Evolutionary conservation across 2,888 invertebrate genomes (phyloP), one percentile per base, ranked within the genome.

Genomic region (Timema podura): DNA sequence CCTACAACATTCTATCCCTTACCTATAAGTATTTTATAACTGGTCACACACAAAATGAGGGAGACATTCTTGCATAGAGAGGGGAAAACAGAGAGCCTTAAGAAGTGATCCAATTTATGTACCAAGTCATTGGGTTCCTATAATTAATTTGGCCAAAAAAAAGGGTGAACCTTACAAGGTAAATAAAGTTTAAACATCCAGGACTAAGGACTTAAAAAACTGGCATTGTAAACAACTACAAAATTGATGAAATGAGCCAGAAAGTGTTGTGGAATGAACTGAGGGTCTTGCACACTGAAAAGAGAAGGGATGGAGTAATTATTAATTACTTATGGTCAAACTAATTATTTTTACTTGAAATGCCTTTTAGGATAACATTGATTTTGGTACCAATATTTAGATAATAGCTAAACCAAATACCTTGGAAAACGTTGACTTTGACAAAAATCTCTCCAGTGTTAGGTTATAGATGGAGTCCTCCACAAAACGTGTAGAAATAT

Each of bases 1-100:
- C 54, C 15, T 68, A 66, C 16, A 67, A 69, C 61, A 65, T 73
- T 61, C 51, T 66, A 15, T 68, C 64, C n/a, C 70, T 73, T 68
- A 70, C 67, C 46, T 71, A 72, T 30, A 68, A 68, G 61, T 68
- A 59, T 59, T 47, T 61, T 30, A 64, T 68, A n/a, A 48, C 64
- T 13, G 68, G 68, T 9, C 68, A 68, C 15, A 68, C n/a, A n/a
- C n/a, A n/a, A n/a, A n/a, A n/a, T n/a, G n/a, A n/a, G n/a, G n/a
- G n/a, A n/a, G n/a, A n/a, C n/a, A n/a, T n/a, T n/a, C n/a, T n/a
- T n/a, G n/a, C 68, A 68, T 68, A n/a, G 68, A 68, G 64, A 54
- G 46, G 16, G 61, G 61, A 46, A 68, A 68, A 46, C 44, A 68
- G 48, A 5, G 68, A 61, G 54, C 68, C 11, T 48, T 64, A 16